These are phyloP conservation scores for Autographa pulchrina DNA, from an alignment of 2,888 invertebrate species.

Conservation along the genomic window DNA sequence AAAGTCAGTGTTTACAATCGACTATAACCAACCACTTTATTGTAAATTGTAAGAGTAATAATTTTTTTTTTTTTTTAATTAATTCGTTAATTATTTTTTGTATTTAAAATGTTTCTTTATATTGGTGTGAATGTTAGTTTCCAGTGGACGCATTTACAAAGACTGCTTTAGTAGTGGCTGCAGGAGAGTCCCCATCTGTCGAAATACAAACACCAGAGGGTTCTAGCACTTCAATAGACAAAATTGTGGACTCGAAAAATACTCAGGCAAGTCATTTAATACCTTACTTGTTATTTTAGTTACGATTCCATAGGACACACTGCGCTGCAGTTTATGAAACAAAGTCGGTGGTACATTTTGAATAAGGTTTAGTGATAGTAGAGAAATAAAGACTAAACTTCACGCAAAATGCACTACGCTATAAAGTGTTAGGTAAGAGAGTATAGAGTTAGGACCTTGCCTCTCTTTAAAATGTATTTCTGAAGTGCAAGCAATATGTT, in stretches of 20 bases:
- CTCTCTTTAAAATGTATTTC: too few species aligned
- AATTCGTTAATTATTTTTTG: too few species aligned
- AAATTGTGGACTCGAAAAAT: conserved; percentile 65
- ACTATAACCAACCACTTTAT: background rate
- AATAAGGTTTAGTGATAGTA: too few species aligned
- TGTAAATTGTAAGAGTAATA: background rate
- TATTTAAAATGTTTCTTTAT: background rate
- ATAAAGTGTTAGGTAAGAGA: too few species aligned
- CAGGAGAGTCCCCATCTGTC: conserved; percentile 66
- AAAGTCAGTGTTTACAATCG: too few species aligned
- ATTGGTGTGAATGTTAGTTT: conserved; percentile 62
- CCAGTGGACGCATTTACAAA: conserved; percentile 73
- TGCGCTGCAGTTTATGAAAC: too few species aligned
- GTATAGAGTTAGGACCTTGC: too few species aligned
- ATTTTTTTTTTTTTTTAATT: background rate
- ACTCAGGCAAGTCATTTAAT: conserved; percentile 65
- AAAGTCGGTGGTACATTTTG: too few species aligned
- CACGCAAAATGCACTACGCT: too few species aligned
- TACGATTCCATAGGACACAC: too few species aligned
- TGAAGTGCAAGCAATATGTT: too few species aligned
- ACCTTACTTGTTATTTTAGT: background rate
- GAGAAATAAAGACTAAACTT: too few species aligned
- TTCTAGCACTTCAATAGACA: conserved; percentile 55
- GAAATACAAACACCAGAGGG: conserved; percentile 60
- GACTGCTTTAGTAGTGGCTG: conserved; percentile 68